These are phyloP conservation scores for Patella depressa DNA, from an alignment of 2,888 invertebrate species.

Conservation along the genomic window DNA sequence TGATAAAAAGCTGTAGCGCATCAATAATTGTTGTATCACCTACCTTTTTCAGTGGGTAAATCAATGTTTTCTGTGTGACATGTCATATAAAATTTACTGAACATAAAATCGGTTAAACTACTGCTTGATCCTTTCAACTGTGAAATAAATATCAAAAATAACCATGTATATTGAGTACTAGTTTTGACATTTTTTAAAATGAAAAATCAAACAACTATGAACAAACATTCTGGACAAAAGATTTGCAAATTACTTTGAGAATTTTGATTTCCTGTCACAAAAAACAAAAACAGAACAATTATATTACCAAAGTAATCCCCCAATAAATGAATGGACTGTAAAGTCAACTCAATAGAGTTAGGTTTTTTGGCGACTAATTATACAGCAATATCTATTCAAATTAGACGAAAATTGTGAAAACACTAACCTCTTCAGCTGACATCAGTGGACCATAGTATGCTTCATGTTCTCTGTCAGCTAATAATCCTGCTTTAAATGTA, in stretches of 20 bases:
- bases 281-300: no score
- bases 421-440: slow-evolving; percentile 60
- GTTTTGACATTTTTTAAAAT: not conserved
- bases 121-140: slow-evolving; percentile 56
- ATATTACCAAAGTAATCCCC: no score
- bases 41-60: slow-evolving; percentile 60
- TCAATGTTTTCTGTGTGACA: slow-evolving; percentile 59
- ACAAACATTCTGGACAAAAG: no score
- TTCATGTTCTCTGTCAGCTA: slow-evolving; percentile 63
- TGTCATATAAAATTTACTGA: slow-evolving; percentile 63
- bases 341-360: no score
- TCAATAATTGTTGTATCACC: not conserved
- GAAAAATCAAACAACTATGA: no score
- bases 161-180: not conserved
- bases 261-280: no score
- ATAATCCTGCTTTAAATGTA: slow-evolving; percentile 65
- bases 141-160: slow-evolving; percentile 18
- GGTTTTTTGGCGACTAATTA: no score
- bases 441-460: slow-evolving; percentile 64
- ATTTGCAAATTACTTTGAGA: no score
- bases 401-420: no score
- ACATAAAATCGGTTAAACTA: slow-evolving; percentile 59
- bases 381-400: no score
- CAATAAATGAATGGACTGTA: no score
- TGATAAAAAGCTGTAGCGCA: no score